These are phyloP conservation scores for Sebastes matsubarae DNA, from an alignment of 2,797 vertebrate genomes.

Conservation along the genomic window DNA sequence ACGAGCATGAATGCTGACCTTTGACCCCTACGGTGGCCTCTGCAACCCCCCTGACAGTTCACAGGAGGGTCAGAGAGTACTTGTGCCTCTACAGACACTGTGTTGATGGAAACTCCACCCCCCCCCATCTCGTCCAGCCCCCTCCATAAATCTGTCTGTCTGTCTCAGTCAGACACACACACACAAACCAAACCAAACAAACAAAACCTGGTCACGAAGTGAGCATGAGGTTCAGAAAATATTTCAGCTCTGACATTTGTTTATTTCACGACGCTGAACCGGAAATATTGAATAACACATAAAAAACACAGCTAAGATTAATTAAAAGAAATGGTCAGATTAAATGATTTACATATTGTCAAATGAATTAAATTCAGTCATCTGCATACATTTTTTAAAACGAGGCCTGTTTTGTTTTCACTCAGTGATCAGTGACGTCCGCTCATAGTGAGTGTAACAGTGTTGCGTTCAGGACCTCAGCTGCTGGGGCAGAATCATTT, in stretches of 20 bases:
- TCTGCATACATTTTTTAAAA: not conserved
- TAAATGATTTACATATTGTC: not conserved
- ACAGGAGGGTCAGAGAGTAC: slow-evolving; percentile 91
- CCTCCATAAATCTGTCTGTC: slow-evolving; percentile 55
- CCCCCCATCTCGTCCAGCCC: slow-evolving; percentile 25
- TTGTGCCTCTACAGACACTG: slow-evolving; percentile 77
- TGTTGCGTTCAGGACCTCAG: slow-evolving; percentile 45
- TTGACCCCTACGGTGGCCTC: slow-evolving; percentile 88
- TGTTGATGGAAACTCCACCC: slow-evolving; percentile 75
- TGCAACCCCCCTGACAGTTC: slow-evolving; percentile 90
- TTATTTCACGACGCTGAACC: not conserved
- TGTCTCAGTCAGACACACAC: slow-evolving; percentile 51
- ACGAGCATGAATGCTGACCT: slow-evolving; percentile 91
- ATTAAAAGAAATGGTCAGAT: not conserved
- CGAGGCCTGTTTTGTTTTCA: slow-evolving; percentile 23
- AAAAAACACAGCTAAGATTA: not conserved
- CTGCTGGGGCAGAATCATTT: slow-evolving; percentile 55
- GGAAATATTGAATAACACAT: not conserved
- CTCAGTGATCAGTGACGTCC: slow-evolving; percentile 42
- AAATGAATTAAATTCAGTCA: slow-evolving; percentile 9
- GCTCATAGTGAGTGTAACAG: slow-evolving; percentile 35
- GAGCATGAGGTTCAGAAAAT: slow-evolving; percentile 12
- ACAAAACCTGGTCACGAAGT: slow-evolving; percentile 46
- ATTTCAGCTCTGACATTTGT: slow-evolving; percentile 31
- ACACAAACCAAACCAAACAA: slow-evolving; percentile 45